Evolutionary conservation across 2,888 invertebrate species (phyloP), one percentile per base, ranked within the genome.

Genomic region (Dasypogon diadema): DNA sequence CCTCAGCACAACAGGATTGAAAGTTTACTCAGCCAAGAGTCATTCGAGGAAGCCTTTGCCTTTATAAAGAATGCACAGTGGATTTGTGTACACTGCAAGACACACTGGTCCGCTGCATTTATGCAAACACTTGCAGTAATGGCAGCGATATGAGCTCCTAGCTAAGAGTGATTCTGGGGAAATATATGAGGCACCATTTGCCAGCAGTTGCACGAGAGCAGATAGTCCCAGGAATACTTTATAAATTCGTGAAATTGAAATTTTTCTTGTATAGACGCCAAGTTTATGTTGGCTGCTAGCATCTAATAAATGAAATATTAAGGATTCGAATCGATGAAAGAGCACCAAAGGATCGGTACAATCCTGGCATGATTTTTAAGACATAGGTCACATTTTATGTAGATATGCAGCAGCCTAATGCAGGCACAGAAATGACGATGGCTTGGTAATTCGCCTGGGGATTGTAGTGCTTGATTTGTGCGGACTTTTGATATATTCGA

Each of bases 51-150:
- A 60, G 48, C 65, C 48, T 48, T 48, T 16, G 42, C 42, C 48
- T 24, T 56, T 30, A 56, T 56, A 26, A 26, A 56, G 56, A 56
- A 56, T 56, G 56, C 56, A 56, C 24, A 51, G 2, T 6, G 16
- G 21, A 51, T 51, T 51, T 18, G 14, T 56, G 14, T 56, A 56
- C 12, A 56, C 51, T 14, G 60, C 22, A 63, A 21, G 21, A n/a
- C 21, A 30, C 18, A 30, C 10, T 70, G 70, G 60, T 63, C 37
- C n/a, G 24, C 22, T 70, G 70, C 70, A 70, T 70, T 70, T 70
- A 70, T 70, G 70, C 70, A 70, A 70, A 70, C 70, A 70, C 54
- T 70, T 54, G 24, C 24, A 30, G 70, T 54, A 70, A 54, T 70
- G 70, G 70, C 30, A 51, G 30, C 70, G 34, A 70, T 54, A 51